These are phyloP conservation scores for Ormyrus pomaceus DNA, from an alignment of 2,888 invertebrate species.

Conservation along the genomic window DNA sequence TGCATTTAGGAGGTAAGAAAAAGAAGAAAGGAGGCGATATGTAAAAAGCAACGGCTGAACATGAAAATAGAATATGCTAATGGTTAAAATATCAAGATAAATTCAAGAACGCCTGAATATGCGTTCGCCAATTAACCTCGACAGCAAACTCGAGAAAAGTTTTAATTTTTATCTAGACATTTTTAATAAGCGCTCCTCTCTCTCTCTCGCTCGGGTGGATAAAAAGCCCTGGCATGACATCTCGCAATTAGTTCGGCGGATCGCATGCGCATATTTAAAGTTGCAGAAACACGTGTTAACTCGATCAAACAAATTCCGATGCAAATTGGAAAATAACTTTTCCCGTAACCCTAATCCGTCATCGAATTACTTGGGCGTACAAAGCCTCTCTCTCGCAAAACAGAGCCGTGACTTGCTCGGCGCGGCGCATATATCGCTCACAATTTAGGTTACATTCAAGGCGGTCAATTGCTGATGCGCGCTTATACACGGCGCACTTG, in stretches of 20 bases:
- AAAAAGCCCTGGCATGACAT: not conserved
- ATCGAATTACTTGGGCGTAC: constrained; percentile 40
- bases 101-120: too few relatives aligned
- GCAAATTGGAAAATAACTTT: constrained; percentile 49
- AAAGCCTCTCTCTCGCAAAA: constrained; percentile 28
- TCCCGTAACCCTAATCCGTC: constrained; percentile 37
- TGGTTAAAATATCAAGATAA: too few relatives aligned
- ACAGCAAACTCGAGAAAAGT: too few relatives aligned
- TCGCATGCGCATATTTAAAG: constrained; percentile 4
- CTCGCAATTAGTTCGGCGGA: not conserved
- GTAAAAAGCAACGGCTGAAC: too few relatives aligned
- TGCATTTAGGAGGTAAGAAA: too few relatives aligned
- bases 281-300: constrained; percentile 8
- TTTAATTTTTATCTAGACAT: too few relatives aligned
- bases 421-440: constrained; percentile 3
- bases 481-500: constrained; percentile 22
- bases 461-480: constrained; percentile 50
- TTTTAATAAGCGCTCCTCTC: too few relatives aligned
- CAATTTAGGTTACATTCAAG: constrained; percentile 52
- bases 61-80: too few relatives aligned
- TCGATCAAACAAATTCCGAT: constrained; percentile 26
- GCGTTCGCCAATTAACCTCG: too few relatives aligned
- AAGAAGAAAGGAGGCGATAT: too few relatives aligned
- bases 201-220: not conserved
- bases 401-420: constrained; percentile 4